These are phyloP conservation scores for Hirundichthys speculiger DNA, from an alignment of 2,113 vertebrate genomes.

Conservation along the genomic window DNA sequence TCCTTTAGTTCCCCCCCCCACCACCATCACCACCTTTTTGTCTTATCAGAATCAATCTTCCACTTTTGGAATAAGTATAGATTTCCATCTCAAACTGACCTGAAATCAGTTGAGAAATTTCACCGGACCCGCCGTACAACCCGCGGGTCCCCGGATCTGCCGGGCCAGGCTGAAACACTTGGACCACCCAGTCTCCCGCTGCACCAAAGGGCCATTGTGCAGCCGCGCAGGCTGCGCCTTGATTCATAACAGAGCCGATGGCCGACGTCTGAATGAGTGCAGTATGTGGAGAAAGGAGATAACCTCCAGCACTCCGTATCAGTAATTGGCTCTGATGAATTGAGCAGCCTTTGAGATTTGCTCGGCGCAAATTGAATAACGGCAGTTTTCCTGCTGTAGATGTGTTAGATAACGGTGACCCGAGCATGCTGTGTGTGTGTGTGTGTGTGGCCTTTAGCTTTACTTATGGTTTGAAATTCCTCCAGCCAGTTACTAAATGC, in stretches of 20 bases:
- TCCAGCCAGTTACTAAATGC: neutral
- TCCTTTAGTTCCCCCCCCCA: conserved; percentile 8
- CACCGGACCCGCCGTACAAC: neutral
- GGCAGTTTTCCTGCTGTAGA: conserved; percentile 66
- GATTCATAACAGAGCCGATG: conserved; percentile 64
- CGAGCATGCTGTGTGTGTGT: conserved; percentile 23
- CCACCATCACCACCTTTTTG: too few relatives aligned
- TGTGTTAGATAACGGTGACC: conserved; percentile 63
- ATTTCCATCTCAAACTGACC: conserved; percentile 31
- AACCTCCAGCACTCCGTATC: conserved; percentile 67
- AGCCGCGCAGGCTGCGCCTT: conserved; percentile 52
- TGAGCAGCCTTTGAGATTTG: conserved; percentile 68
- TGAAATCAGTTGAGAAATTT: conserved; percentile 29
- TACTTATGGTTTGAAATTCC: neutral
- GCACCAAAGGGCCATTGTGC: conserved; percentile 55
- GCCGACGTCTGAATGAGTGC: conserved; percentile 56
- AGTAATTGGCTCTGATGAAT: conserved; percentile 77
- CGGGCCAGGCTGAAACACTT: conserved; percentile 34
- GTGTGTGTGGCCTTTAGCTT: neutral
- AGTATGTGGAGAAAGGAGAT: conserved; percentile 64
- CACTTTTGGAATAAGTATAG: neutral
- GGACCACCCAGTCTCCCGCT: conserved; percentile 60
- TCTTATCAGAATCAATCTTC: conserved; percentile 29
- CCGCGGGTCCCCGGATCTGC: conserved; percentile 4
- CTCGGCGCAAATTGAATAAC: conserved; percentile 75